Evolutionary conservation across 2,888 invertebrate genomes (phyloP).

Genomic region (Drosophila flavopinicola): DNA sequence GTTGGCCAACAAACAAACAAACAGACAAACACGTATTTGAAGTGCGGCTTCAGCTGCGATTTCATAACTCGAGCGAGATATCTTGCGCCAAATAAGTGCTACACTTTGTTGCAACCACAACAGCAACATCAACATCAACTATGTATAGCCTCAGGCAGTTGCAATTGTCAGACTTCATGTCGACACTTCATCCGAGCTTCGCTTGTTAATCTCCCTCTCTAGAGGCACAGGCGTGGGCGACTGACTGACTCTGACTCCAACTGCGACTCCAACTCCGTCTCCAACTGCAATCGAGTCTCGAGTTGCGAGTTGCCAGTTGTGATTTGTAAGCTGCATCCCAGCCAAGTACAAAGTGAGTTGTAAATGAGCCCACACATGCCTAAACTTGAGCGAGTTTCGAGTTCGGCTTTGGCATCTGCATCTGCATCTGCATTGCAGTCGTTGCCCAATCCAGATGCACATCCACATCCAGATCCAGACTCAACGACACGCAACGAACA

Average conservation of each 20-base stretch:
- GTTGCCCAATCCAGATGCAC: slow-evolving; percentile 46
- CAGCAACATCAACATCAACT: slow-evolving; percentile 22
- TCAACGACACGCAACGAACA: slow-evolving; percentile 32
- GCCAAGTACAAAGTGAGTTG: slow-evolving; percentile 67
- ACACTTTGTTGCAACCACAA: slow-evolving; percentile 8
- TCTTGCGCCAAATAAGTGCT: slow-evolving; percentile 21
- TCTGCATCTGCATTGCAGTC: slow-evolving; percentile 27
- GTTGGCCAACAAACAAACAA: slow-evolving; percentile 40
- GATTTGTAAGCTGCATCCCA: slow-evolving; percentile 14
- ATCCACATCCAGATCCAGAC: slow-evolving; percentile 20
- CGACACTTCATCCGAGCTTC: slow-evolving; percentile 64
- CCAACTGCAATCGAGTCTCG: background rate
- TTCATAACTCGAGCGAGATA: slow-evolving; percentile 45
- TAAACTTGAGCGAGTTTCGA: slow-evolving; percentile 53
- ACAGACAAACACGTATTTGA: slow-evolving; percentile 20
- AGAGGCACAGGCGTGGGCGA: slow-evolving; percentile 53
- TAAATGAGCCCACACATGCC: slow-evolving; percentile 74
- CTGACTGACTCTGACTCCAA: slow-evolving; percentile 9
- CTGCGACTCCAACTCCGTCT: background rate
- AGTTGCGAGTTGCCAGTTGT: too few relatives aligned
- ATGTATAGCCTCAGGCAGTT: slow-evolving; percentile 29
- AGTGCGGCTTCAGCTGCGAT: slow-evolving; percentile 33
- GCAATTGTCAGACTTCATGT: slow-evolving; percentile 77
- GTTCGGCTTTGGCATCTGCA: slow-evolving; percentile 14
- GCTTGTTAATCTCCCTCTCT: slow-evolving; percentile 26